Evolutionary conservation across 2,113 vertebrate species (phyloP), one percentile per base, ranked within the genome.

Genomic region (Perca flavescens): DNA sequence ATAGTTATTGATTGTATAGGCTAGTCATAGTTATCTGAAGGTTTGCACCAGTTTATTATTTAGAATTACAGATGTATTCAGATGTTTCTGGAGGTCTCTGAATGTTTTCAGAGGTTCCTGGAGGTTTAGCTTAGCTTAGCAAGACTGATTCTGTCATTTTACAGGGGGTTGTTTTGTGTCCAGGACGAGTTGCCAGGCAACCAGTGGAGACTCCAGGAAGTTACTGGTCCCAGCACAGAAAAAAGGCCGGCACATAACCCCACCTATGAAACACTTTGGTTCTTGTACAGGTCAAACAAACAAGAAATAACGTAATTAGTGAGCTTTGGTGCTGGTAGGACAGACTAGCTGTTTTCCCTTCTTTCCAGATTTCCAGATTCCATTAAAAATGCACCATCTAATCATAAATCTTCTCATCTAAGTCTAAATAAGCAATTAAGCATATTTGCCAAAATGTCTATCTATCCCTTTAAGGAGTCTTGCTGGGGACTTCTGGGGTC

Each of bases 401-500:
- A 34, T 11, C 14, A 40, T 56, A 21, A 40, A 40, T 10, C 21
- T 46, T 13, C n/a, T 46, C n/a, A 9, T 69, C 40, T 52, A 28
- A 61, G 12, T 65, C 25, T 66, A 68, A 12, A 60, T 47, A 57
- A 6, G 8, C 4, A n/a, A 28, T 14, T 5, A 21, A 17, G 12
- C 11, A 14, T 21, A 56, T 68, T 73, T 22, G 22, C 19, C 28
- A 60, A 60, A 62, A 81, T 50, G 36, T 46, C 61, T 12, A 46
- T 31, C 36, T 68, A 50, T 64, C 54, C 62, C 62, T 74, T 78
- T 36, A 25, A 19, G 22, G 7, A 17, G 28, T 21, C 52, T 62
- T 28, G 6, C 34, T 64, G 34, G 50, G 16, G 40, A 53, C 34
- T 19, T 69, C 40, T 49, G 9, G 40, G 75, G n/a, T 83, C 56